Evolutionary conservation across 2,113 vertebrate genomes (phyloP), one percentile per base, ranked within the genome.

Genomic region (Prinia subflava): DNA sequence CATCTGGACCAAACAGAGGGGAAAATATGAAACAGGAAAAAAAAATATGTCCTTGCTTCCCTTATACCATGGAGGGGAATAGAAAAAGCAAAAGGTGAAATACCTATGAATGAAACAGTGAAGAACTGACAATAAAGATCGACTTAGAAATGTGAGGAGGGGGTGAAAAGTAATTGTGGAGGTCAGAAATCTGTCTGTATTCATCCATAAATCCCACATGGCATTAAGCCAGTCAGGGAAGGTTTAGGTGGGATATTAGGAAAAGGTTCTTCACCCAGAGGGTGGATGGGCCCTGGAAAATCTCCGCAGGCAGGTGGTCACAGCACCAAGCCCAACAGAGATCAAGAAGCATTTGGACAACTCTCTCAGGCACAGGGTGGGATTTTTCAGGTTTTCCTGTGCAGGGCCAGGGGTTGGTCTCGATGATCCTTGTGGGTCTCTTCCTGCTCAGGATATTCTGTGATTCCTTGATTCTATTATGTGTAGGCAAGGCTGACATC

Each of bases 391-490:
- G 8, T 33, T 74, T 73, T 65, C 33, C 7, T 33, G 23, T 46
- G 39, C 60, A 59, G 33, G 5, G 33, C 10, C 49, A 57, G 52
- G 31, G 10, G 12, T 5, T 74, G 59, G 22, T 11, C 33, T 24
- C 0, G 0, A 15, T 33, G 18, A 11, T 44, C 15, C 31, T 12
- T 65, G 37, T 42, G 15, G 4, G 37, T 81, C 31, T 21, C 14
- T 81, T 59, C 52, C 69, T 52, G 2, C 2, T 52, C 27, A 37
- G 12, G 27, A 37, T 28, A 24, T 44, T 57, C 44, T 67, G 4
- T 57, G 17, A 7, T 80, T 73, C 31, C 27, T 3, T 16, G 15
- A 14, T 39, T 46, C 37, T 28, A 3, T 27, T 16, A 9, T n/a
- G 53, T 84, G 84, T 28, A 68, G 35, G 15, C 30, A 87, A 56